Base-by-base conservation (phyloP, 2,113 vertebrate genomes). In the Oncorhynchus kisutch region DNA sequence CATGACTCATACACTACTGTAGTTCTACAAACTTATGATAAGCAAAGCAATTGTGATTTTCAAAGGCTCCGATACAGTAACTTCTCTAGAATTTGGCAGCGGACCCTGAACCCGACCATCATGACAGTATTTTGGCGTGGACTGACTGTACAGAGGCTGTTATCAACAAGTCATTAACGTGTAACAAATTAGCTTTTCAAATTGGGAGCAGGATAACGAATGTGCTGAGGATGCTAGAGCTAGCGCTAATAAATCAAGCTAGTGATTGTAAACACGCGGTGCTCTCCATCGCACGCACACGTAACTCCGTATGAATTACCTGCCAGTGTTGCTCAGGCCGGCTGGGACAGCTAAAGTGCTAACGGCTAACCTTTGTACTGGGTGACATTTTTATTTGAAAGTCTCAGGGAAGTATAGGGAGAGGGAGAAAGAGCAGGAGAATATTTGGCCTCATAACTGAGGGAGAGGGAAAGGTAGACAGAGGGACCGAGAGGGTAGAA, bases 91-190 rank as follows among this genome's bases (percentile, higher is more conserved):
- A 25, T 77, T 74, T 82, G 81, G 80, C 72, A 67, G 8, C 16
- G 29, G 25, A 65, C 45, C 65, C 1, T 67, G 75, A 72, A 79
- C 70, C 71, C 18, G 12, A 22, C 70, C 72, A 72, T 82, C 73
- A 72, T 76, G 77, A 27, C 78, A 64, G 13, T 60, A 49, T 88
- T 89, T 81, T 79, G 78, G 74, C 79, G 65, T 74, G 72, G 65
- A 82, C 71, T 75, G 9, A n/a, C 66, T 22, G 76, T 72, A 78
- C 60, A 73, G 29, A 64, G 78, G 45, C 81, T 68, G 67, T 87
- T 88, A 90, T 91, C 82, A 88, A 78, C 87, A 84, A 76, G 82
- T 87, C 87, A 92, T 92, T 91, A 90, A 82, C 45, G 76, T 64
- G 71, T 88, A 90, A 87, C 84, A 86, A 91, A 93, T 90, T 82